Conservation (phyloP, 2,888 invertebrate species). For the Drosophila recens region DNA sequence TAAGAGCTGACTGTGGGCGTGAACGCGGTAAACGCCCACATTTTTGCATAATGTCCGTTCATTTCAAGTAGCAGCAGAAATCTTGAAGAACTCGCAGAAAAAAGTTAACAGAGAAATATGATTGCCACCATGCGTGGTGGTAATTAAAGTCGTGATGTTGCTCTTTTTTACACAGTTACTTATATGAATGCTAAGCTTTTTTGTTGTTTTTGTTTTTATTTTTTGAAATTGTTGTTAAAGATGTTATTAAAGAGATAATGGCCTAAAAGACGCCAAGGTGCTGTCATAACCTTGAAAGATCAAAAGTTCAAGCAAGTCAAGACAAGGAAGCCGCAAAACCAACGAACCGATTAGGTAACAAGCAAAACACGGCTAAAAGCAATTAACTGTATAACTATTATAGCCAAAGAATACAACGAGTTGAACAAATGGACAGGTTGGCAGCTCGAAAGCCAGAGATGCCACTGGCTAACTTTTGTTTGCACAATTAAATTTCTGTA, state of each 20-base stretch:
- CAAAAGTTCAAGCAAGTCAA: slow-evolving; percentile 62
- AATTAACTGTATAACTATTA: slow-evolving; percentile 64
- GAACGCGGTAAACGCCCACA: slow-evolving; percentile 35
- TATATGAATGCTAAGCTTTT: slow-evolving; percentile 13
- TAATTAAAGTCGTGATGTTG: slow-evolving; percentile 64
- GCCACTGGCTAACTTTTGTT: slow-evolving; percentile 64
- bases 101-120: slow-evolving; percentile 1
- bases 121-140: slow-evolving; percentile 53
- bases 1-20: slow-evolving; percentile 38
- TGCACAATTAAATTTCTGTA: slow-evolving; percentile 68
- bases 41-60: slow-evolving; percentile 56
- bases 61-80: slow-evolving; percentile 39
- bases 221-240: slow-evolving; percentile 31
- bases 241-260: slow-evolving; percentile 75
- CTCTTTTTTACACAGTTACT: slow-evolving; percentile 43
- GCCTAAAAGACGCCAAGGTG: slow-evolving; percentile 47
- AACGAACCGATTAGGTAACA: slow-evolving; percentile 35
- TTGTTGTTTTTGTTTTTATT: slow-evolving; percentile 26
- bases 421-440: slow-evolving; percentile 33
- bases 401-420: slow-evolving; percentile 43
- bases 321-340: slow-evolving; percentile 45
- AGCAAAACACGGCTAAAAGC: slow-evolving; percentile 64
- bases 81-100: slow-evolving; percentile 28
- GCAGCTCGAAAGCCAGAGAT: slow-evolving; percentile 31
- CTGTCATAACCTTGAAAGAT: slow-evolving; percentile 72